Evolutionary conservation across 1,140 invertebrate genomes (phyloP).

Genomic region (Spodoptera litura): DNA sequence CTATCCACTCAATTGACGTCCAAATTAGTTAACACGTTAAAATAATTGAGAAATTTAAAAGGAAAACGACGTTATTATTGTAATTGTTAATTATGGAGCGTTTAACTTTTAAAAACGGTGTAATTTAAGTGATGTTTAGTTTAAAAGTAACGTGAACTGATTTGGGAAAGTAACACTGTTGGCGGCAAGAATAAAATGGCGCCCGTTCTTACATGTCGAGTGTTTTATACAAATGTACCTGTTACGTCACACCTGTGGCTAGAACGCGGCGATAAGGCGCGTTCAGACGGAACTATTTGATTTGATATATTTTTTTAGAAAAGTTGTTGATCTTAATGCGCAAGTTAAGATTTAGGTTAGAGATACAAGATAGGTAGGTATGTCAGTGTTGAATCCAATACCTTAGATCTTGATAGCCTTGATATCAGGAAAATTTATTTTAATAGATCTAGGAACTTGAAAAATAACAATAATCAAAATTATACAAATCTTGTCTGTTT

Average conservation of each 20-base stretch:
- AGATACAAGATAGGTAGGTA: too few relatives aligned
- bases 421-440: too few relatives aligned
- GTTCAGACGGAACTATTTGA: slow-evolving; percentile 9
- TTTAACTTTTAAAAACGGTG: slow-evolving; percentile 12
- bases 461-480: too few relatives aligned
- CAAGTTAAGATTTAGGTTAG: too few relatives aligned
- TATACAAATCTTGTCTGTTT: too few relatives aligned
- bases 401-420: too few relatives aligned
- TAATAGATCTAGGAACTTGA: too few relatives aligned
- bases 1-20: slow-evolving; percentile 9
- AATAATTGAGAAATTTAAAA: slow-evolving; percentile 19
- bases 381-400: too few relatives aligned
- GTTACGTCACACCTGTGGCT: slow-evolving; percentile 80
- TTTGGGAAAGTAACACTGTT: slow-evolving; percentile 59
- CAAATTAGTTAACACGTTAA: slow-evolving; percentile 7
- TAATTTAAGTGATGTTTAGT: slow-evolving; percentile 68
- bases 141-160: slow-evolving; percentile 62
- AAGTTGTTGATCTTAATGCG: too few relatives aligned
- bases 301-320: not conserved
- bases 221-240: slow-evolving; percentile 79
- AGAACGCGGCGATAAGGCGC: slow-evolving; percentile 66
- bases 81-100: slow-evolving; percentile 27
- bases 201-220: slow-evolving; percentile 61
- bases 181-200: slow-evolving; percentile 78
- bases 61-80: slow-evolving; percentile 24